These are phyloP conservation scores for Hymenopus coronatus DNA, from an alignment of 2,888 invertebrate species.

Conservation along the genomic window DNA sequence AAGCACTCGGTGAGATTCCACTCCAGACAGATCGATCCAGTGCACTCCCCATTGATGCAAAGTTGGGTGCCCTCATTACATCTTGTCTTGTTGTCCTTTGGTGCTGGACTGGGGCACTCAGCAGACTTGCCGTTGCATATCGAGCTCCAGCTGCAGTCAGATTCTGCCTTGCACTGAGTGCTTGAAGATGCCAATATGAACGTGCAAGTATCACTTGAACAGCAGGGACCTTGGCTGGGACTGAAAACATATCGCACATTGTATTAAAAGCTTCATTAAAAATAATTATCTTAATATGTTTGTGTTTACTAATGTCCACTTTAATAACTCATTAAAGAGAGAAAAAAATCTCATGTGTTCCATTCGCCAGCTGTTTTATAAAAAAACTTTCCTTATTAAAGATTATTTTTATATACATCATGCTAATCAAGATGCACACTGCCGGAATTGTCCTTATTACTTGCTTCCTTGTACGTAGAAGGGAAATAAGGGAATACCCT, in stretches of 20 bases:
- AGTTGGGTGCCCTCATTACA: constrained; percentile 89
- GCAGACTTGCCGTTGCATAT: constrained; percentile 82
- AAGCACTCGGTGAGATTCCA: constrained; percentile 96
- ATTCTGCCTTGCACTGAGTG: constrained; percentile 76
- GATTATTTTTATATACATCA: too few relatives aligned
- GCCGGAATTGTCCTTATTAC: too few relatives aligned
- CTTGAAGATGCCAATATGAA: constrained; percentile 66
- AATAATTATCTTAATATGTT: too few relatives aligned
- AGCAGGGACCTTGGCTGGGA: constrained; percentile 98
- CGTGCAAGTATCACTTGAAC: constrained; percentile 72
- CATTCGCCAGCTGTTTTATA: too few relatives aligned
- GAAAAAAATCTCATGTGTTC: too few relatives aligned
- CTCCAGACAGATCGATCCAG: constrained; percentile 91
- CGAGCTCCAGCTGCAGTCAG: constrained; percentile 87
- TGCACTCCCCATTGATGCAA: constrained; percentile 87
- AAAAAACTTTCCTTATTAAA: too few relatives aligned
- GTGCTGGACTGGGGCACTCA: constrained; percentile 80
- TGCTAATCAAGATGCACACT: too few relatives aligned
- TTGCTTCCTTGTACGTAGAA: too few relatives aligned
- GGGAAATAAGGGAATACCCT: too few relatives aligned
- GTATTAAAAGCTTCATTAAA: too few relatives aligned
- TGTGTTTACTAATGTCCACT: too few relatives aligned
- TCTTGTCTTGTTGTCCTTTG: constrained; percentile 84
- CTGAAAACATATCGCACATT: constrained; percentile 51
- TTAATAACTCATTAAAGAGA: too few relatives aligned